Evolutionary conservation across 2,888 invertebrate genomes (phyloP), one percentile per base, ranked within the genome.

Genomic region (Latrodectus elegans): DNA sequence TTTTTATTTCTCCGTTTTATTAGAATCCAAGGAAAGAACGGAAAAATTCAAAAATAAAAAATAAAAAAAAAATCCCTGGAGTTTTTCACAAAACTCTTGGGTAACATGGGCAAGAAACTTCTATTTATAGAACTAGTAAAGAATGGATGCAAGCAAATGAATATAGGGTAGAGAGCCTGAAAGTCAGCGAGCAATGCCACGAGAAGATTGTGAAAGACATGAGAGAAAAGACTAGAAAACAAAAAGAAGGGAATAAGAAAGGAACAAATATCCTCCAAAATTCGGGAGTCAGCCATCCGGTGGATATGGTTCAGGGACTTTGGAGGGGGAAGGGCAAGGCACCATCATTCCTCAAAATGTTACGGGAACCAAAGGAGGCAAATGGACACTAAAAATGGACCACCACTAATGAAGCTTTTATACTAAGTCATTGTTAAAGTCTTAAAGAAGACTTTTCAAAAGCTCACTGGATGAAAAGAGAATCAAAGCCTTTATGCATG

Each of bases 391-490:
- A 64, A 71, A 38, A 72, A 22, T 17, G 72, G 51, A 12, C 64
- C 72, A 65, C 51, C 72, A 72, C 80, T 80, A 80, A 80, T 80
- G 80, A 80, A 80, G 72, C 80, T 72, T 80, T 80, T 80, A 80
- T 80, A 60, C 80, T 64, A 72, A 80, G 60, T 80, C 80, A 72
- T 72, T 80, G 80, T 80, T 80, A 71, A 80, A 60, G 72, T 22
- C 72, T 72, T 72, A 80, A 80, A 80, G 80, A 64, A 71, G 80
- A 77, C 77, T 80, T 80, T 72, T 72, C 64, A 72, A 80, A 68
- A 72, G 80, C 65, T 80, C 65, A 64, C 51, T 51, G 71, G 65
- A 80, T 72, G 71, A 68, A 80, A 70, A 70, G 67, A 12, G 68
- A 70, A 70, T 70, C 70, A 70, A 78, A 17, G 49, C 52, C 77